Base-by-base conservation (phyloP, 2,888 invertebrate species). In the Steinernema scapterisci region DNA sequence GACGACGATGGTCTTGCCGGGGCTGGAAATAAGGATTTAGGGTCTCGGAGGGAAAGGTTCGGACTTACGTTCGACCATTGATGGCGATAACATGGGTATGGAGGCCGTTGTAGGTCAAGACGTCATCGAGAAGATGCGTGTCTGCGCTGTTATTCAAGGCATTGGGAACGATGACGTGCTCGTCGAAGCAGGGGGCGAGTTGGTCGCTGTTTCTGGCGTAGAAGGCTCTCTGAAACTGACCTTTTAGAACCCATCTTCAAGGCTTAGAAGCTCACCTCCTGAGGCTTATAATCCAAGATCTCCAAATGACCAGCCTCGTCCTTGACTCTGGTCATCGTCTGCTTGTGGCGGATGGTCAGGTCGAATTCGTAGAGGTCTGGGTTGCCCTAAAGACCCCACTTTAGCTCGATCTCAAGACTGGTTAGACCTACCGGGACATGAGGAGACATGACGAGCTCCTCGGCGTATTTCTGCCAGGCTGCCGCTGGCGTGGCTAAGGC, bases 1-100 rank as follows among this genome's bases (percentile, higher is more conserved):
- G 6, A 86, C 86, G 0, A 83, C 84, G 23, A 86, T 81, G n/a
- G 81, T 77, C 11, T 73, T 72, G 5, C 84, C 85, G 2, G 86
- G 86, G 71, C 85, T 85, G 52, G 73, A 80, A 81, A 11, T 11
- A n/a, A 1, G 3, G 9, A 16, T 70, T 46, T 56, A 25, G 9
- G 3, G 5, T 76, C 13, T 19, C 31, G 11, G 23, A 25, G 71
- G 13, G 70, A n/a, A n/a, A n/a, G n/a, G n/a, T n/a, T n/a, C n/a
- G n/a, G n/a, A n/a, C 74, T 71, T 54, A 83, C 84, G 78, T 83
- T 43, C 79, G 73, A 21, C 80, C 83, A 71, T 85, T 85, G 70
- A 85, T 79, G 2, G 81, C 74, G 13, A 84, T 76, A 7, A 84
- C 78, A 31, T 81, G 71, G 16, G 79, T 77, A 51, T 85, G 85